Conservation (phyloP, 2,797 vertebrate species). For the Eutrigla gurnardus region DNA sequence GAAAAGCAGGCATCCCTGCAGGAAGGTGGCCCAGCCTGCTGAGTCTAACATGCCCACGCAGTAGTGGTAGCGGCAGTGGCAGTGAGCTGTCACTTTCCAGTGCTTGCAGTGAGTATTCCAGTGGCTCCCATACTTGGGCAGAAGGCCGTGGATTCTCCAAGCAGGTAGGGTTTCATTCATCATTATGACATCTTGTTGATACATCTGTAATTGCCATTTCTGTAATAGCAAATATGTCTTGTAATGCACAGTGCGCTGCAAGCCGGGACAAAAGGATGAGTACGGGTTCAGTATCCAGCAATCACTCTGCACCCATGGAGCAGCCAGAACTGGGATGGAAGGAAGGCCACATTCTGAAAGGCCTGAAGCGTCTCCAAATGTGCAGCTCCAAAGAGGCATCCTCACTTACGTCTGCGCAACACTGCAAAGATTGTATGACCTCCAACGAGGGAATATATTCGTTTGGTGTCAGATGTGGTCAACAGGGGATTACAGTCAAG, state of each 20-base stretch:
- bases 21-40: slow-evolving; percentile 86
- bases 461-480: slow-evolving; percentile 85
- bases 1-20: slow-evolving; percentile 82
- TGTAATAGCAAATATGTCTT: slow-evolving; percentile 32
- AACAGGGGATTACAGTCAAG: slow-evolving; percentile 65
- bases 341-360: slow-evolving; percentile 91
- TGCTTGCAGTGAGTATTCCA: slow-evolving; percentile 91
- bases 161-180: slow-evolving; percentile 75
- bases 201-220: neutral
- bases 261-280: slow-evolving; percentile 90
- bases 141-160: slow-evolving; percentile 87
- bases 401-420: slow-evolving; percentile 84
- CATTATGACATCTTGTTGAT: neutral
- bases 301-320: slow-evolving; percentile 85
- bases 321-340: slow-evolving; percentile 88
- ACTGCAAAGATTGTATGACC: slow-evolving; percentile 93
- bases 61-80: slow-evolving; percentile 88
- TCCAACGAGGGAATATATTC: slow-evolving; percentile 95
- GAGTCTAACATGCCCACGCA: slow-evolving; percentile 86
- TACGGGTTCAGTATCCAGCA: slow-evolving; percentile 86
- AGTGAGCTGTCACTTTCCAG: slow-evolving; percentile 91
- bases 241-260: slow-evolving; percentile 80
- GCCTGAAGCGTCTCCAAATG: slow-evolving; percentile 89
- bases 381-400: slow-evolving; percentile 84
- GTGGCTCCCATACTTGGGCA: slow-evolving; percentile 90